Evolutionary conservation across 2,888 invertebrate genomes (phyloP).

Genomic region (Taenaris catops): DNA sequence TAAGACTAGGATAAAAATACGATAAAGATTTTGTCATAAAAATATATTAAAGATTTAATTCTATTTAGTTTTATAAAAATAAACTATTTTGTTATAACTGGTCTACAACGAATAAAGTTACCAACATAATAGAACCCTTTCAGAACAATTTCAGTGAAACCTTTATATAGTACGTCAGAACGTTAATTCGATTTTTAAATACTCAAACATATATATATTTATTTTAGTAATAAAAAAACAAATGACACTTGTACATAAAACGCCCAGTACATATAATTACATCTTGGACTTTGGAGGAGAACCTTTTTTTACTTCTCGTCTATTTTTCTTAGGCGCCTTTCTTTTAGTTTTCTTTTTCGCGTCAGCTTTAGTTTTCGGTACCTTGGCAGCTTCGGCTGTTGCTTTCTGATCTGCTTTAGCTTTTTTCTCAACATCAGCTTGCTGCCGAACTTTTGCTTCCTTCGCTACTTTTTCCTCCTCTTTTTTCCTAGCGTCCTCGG

Average conservation of each 20-base stretch:
- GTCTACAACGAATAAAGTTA: no score
- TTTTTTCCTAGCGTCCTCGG: conserved; percentile 30
- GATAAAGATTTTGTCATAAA: no score
- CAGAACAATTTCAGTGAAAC: no score
- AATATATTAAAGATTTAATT: no score
- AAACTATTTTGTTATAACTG: no score
- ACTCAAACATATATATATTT: no score
- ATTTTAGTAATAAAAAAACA: neutral
- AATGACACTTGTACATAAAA: neutral
- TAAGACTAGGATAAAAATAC: no score
- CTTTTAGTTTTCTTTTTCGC: conserved; percentile 20
- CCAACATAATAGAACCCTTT: no score
- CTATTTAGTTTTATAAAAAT: no score
- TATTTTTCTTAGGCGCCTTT: conserved; percentile 17
- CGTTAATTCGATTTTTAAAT: no score
- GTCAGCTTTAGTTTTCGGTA: conserved; percentile 14
- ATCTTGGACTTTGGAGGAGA: conserved; percentile 14
- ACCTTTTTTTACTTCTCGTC: conserved; percentile 9
- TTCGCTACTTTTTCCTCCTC: conserved; percentile 21
- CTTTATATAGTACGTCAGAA: no score
- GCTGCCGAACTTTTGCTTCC: conserved; percentile 19
- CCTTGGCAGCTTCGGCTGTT: conserved; percentile 16
- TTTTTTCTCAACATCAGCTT: conserved; percentile 23
- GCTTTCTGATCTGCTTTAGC: conserved; percentile 21
- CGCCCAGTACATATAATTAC: conserved; percentile 7